Evolutionary conservation across 2,888 invertebrate species (phyloP), one percentile per base, ranked within the genome.

Genomic region (Siphonodentalium dalli): DNA sequence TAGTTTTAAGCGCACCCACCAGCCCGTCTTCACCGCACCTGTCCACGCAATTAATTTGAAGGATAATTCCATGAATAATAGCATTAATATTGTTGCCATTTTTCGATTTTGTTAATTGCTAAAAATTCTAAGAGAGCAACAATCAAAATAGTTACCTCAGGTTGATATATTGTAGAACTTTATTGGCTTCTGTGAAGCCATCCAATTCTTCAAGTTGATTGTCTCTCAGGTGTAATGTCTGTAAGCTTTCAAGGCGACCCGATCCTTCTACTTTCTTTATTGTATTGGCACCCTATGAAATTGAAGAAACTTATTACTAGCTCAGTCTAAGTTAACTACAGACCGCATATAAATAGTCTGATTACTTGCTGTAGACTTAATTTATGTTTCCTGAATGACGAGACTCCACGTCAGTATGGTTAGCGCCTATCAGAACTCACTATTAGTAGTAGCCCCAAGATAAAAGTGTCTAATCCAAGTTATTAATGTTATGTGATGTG

Each of bases 161-260:
- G 56, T 82, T 82, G 23, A 82, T 62, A 56, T 81, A 80, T 47
- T 80, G 78, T 42, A 82, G 65, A 44, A 68, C 63, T 48, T 68
- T 70, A 45, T 74, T 69, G 4, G 68, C 64, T 29, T 76, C 79
- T 18, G 75, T 58, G 54, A 81, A 80, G 4, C 81, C 81, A 48
- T 80, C 78, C 4, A 81, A 63, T 34, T 61, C 71, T 43, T 74
- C 71, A 7, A 82, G 49, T 50, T 79, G 75, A 58, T 82, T 82
- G 39, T 78, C 79, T 43, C 82, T 61, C 21, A 82, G 66, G 60
- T 82, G 81, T 26, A 82, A 56, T 4, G 79, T 79, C 13, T 75
- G 71, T 18, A 82, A 63, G 43, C 67, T 66, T 18, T 58, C 62
- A 20, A 82, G 61, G n/a, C 72, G 54, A 18, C 72, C 67, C 54